Evolutionary conservation across 2,113 vertebrate species (phyloP), one percentile per base, ranked within the genome.

Genomic region (Hypanus sabinus): DNA sequence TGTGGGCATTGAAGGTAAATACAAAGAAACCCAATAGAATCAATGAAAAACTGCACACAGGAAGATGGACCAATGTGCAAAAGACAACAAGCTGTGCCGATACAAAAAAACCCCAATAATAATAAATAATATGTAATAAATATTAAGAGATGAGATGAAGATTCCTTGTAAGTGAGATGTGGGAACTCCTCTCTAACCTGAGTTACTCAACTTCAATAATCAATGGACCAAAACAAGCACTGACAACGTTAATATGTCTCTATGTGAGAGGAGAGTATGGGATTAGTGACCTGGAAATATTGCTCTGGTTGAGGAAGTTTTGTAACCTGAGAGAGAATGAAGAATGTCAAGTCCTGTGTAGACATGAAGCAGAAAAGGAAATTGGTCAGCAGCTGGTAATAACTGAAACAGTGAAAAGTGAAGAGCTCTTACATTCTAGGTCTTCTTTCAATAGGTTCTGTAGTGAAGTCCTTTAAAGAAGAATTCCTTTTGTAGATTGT

Each of bases 251-350:
- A 30, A 73, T 38, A 10, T 33, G 22, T 30, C 90, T 93, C 73
- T 93, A 93, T 93, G 33, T 93, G 71, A 0, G 36, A 46, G 10
- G 5, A 73, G 91, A 93, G 68, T 27, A 27, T 73, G 91, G 91
- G 91, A 33, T 70, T 30, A 24, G 38, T 93, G 91, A 93, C 70
- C 91, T 93, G 91, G 91, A 93, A 93, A 93, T 93, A 75, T 73
- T 5, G 36, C 91, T 93, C 71, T 93, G 70, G 91, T 30, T 55
- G 38, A 93, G 90, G 33, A 46, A 93, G 36, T 68, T 93, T 93
- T 73, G 36, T 93, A 93, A 93, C 68, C 46, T 93, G 68, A 93
- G 91, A 73, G 0, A 93, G 91, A 93, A 75, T 93, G 91, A 22
- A 46, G 73, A 93, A 93, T 55, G 91, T 93, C 91, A 71, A 38